Evolutionary conservation across 2,113 vertebrate species (phyloP).

Genomic region (Cervus canadensis): DNA sequence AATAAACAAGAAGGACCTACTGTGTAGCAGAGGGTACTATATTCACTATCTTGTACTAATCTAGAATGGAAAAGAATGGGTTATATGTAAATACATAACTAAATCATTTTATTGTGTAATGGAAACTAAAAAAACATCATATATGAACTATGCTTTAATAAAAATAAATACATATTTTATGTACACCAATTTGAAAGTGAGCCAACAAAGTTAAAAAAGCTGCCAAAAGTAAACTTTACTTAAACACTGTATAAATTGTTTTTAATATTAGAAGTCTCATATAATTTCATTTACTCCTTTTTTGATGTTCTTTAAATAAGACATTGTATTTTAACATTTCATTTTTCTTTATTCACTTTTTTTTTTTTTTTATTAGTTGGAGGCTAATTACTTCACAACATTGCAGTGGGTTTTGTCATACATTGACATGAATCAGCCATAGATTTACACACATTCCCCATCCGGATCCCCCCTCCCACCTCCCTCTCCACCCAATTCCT

Average conservation of each 20-base stretch:
- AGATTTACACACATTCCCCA: no score
- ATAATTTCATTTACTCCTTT: neutral
- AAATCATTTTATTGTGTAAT: neutral
- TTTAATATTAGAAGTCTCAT: neutral
- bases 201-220: neutral
- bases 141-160: neutral
- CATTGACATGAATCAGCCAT: no score
- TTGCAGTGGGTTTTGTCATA: no score
- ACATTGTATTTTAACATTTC: neutral
- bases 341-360: neutral
- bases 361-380: neutral
- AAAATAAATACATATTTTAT: neutral
- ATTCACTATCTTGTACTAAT: neutral
- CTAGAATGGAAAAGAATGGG: neutral
- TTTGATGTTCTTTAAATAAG: neutral
- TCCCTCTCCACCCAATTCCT: no score
- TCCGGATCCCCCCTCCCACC: no score
- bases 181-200: neutral
- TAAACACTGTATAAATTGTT: neutral
- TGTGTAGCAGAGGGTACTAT: no score
- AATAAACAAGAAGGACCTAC: no score
- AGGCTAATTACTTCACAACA: no score
- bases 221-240: neutral
- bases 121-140: neutral
- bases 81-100: neutral